Base-by-base conservation (phyloP, 2,888 invertebrate species). In the Gandaritis pyraliata region DNA sequence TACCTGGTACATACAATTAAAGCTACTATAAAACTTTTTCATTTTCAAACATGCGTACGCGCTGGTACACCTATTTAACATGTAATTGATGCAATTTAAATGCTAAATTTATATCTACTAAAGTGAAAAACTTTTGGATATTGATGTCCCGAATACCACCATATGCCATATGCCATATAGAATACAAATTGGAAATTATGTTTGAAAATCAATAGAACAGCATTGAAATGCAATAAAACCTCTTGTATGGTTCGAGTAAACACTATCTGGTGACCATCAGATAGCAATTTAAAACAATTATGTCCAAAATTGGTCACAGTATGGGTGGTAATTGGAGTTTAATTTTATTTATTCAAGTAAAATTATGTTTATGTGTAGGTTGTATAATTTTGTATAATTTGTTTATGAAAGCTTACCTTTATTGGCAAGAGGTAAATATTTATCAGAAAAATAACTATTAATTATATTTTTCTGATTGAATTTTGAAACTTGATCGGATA, bases 241-340 rank as follows among this genome's bases (percentile, higher is more conserved):
- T 62, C 61, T 58, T 61, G 63, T 64, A 53, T 56, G 51, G 39
- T 52, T 43, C 55, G 58, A 36, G 38, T 53, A 47, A 47, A 68
- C 59, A 61, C 61, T 65, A 50, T 65, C 61, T 65, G 61, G 64
- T 51, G 64, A 64, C 56, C 45, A 60, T 69, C 65, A 61, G 65
- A 59, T 57, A 68, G 69, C 68, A 71, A 70, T 69, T 70, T 59
- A 48, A 54, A 64, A 66, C 69, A 68, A 71, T 74, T 71, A 72
- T 67, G 54, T 46, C 64, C 58, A 64, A 62, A 71, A 69, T 71
- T 72, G 66, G 71, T 67, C 67, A 70, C 70, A 65, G 72, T 71
- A 64, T 68, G 69, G 69, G 68, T 67, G 71, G 71, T 71, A 69
- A 72, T 71, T 62, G 66, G 51, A 53, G 46, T 49, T 62, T 71